Base-by-base conservation (phyloP, 2,797 vertebrate species). In the Chiloscyllium punctatum region DNA sequence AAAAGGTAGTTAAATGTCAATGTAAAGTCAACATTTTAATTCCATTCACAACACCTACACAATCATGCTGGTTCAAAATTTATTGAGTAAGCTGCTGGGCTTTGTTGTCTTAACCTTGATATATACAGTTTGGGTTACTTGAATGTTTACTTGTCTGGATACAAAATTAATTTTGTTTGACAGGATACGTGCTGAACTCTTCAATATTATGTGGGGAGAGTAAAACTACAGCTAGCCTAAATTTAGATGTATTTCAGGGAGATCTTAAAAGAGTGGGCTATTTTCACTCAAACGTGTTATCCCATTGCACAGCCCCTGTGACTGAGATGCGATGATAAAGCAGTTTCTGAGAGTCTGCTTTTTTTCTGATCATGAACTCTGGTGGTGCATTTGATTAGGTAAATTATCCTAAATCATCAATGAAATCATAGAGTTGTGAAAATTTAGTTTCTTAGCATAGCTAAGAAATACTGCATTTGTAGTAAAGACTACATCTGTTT, bases 1-100 rank as follows among this genome's bases (percentile, higher is more conserved):
- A 99, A 97, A 99, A 99, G 99, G 99, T 99, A 97, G 96, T 97
- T 97, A 96, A 69, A 42, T 92, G 66, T 68, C 18, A 92, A 92
- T 69, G 8, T n/a, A 92, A 42, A 69, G 21, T 92, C n/a, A n/a
- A 92, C n/a, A n/a, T 30, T 72, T 33, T 95, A 25, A 79, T 77
- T 77, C 72, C 9, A n/a, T n/a, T 77, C 30, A 13, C 9, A 77
- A 77, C 33, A 77, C 27, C 72, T 33, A 9, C 23, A 84, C 16
- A 48, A 48, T 48, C 18, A 84, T 92, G 37, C 18, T 8, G 4
- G 62, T 92, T 92, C 68, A 33, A 66, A n/a, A n/a, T 66, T 68
- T 66, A 6, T 91, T 91, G 82, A 91, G 88, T 13, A 62, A 13
- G 13, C 88, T 21, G 48, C 15, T 62, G 57, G 37, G 23, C 18